These are phyloP conservation scores for Todiramphus saurophagus DNA, from an alignment of 2,113 vertebrate species.

Conservation along the genomic window DNA sequence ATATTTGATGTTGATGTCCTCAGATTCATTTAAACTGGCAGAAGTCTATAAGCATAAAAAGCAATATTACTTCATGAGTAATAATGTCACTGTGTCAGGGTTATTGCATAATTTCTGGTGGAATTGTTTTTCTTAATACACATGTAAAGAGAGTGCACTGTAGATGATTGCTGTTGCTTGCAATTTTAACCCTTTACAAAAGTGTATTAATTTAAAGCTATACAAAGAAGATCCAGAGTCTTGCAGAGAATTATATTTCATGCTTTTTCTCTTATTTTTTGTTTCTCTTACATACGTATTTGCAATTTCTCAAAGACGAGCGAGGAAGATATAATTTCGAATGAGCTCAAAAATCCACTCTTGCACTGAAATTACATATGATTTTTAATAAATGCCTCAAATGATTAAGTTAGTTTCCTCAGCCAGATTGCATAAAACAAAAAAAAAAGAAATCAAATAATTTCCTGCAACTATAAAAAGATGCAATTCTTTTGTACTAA, in stretches of 20 bases:
- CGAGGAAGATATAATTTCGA: neutral
- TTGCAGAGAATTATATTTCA: neutral
- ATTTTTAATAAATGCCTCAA: slow-evolving; percentile 51
- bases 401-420: slow-evolving; percentile 18
- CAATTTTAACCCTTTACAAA: slow-evolving; percentile 15
- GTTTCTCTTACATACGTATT: neutral
- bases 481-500: neutral
- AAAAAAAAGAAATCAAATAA: neutral
- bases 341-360: neutral
- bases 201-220: neutral
- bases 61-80: slow-evolving; percentile 52
- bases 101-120: slow-evolving; percentile 40
- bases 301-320: neutral
- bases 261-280: neutral
- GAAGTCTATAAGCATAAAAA: slow-evolving; percentile 45
- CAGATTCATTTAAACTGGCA: slow-evolving; percentile 10
- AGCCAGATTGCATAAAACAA: neutral
- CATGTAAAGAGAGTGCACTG: neutral
- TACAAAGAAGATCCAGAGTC: neutral
- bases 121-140: slow-evolving; percentile 42
- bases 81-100: neutral
- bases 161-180: slow-evolving; percentile 14
- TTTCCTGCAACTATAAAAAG: neutral
- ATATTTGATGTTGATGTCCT: slow-evolving; percentile 16
- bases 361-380: slow-evolving; percentile 10